A percentile compares a stretch with the other conserved stretches of the same genome.
Evolutionary conservation across 2,113 vertebrate genomes (phyloP).

Genomic region (Lepidothrix coronata): DNA sequence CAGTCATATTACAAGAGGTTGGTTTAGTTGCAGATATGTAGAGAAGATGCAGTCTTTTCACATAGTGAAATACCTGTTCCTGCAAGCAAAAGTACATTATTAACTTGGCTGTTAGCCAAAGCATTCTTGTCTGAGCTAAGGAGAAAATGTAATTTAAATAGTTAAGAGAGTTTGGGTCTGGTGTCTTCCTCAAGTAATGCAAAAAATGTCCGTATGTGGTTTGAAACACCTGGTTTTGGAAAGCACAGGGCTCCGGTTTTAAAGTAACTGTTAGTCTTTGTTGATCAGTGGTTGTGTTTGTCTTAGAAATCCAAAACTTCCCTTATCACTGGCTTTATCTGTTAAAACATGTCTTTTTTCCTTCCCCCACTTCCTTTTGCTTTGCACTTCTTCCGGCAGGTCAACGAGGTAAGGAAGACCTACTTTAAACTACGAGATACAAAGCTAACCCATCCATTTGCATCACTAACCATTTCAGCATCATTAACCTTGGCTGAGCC

Average conservation of each 20-base stretch:
- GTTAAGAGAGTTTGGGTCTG: background rate
- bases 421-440: conserved; percentile 64
- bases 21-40: background rate
- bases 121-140: background rate
- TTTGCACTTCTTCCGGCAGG: conserved; percentile 90
- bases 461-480: conserved; percentile 71
- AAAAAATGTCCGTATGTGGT: background rate
- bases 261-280: conserved; percentile 1
- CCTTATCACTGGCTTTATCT: conserved; percentile 73
- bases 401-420: conserved; percentile 95
- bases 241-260: background rate
- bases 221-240: background rate
- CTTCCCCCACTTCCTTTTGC: conserved; percentile 77
- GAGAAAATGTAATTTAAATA: background rate
- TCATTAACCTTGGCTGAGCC: conserved; percentile 60
- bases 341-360: conserved; percentile 84
- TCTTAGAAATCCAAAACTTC: conserved; percentile 71
- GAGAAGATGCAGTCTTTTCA: background rate
- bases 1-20: background rate
- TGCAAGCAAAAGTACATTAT: background rate
- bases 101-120: background rate
- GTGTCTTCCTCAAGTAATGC: background rate
- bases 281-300: conserved; percentile 44
- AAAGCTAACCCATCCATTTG: conserved; percentile 76
- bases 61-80: background rate